phyloP scores from a whole-genome alignment of 2,888 invertebrate genomes.

The Danaus chrysippus region DNA sequence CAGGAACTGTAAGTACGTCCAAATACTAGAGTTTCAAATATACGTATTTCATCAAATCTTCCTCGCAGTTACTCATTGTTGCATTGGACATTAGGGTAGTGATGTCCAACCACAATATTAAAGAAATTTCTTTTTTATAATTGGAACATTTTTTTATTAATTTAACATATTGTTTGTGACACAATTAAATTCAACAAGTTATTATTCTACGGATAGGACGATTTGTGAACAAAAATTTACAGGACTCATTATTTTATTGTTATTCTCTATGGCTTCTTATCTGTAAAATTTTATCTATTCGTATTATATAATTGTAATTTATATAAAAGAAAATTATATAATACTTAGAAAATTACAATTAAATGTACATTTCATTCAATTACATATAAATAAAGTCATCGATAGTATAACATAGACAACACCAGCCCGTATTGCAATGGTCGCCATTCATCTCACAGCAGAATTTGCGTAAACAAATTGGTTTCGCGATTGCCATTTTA shows the following conservation, averaged over 20 bases:
- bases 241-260: too few relatives aligned
- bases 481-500: slow-evolving; percentile 80
- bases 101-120: slow-evolving; percentile 30
- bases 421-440: slow-evolving; percentile 73
- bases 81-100: slow-evolving; percentile 44
- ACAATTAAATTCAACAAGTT: too few relatives aligned
- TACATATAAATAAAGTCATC: slow-evolving; percentile 15
- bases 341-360: neutral
- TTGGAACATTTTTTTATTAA: neutral
- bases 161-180: too few relatives aligned
- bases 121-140: slow-evolving; percentile 9
- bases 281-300: too few relatives aligned
- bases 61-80: slow-evolving; percentile 63
- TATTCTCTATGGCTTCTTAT: too few relatives aligned
- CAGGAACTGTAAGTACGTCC: too few relatives aligned
- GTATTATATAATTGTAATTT: too few relatives aligned
- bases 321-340: neutral
- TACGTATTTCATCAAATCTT: slow-evolving; percentile 65
- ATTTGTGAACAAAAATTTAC: too few relatives aligned
- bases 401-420: slow-evolving; percentile 34
- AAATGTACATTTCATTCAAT: neutral
- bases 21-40: slow-evolving; percentile 58
- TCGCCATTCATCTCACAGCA: slow-evolving; percentile 77
- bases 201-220: too few relatives aligned
- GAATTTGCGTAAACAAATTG: slow-evolving; percentile 80